A percentile compares a stretch with the other conserved stretches of the same genome.
These are phyloP conservation scores for Chanos chanos DNA, from an alignment of 2,797 vertebrate species.

Conservation along the genomic window DNA sequence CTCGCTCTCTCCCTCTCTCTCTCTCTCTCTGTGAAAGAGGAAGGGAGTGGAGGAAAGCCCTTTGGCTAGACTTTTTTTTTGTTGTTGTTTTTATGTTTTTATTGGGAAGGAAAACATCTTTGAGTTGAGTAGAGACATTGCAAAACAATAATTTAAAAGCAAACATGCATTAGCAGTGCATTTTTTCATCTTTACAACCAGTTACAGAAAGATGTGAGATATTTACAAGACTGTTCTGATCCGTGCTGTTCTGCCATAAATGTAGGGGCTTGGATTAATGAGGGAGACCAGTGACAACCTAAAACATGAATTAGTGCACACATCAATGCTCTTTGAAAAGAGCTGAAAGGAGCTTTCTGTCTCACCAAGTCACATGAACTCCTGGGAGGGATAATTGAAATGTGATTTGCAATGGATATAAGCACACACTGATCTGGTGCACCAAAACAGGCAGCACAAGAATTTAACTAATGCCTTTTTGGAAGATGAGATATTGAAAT, in stretches of 20 bases:
- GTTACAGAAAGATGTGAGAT: not conserved
- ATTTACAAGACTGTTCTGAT: constrained; percentile 15
- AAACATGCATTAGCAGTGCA: constrained; percentile 40
- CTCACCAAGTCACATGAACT: constrained; percentile 2
- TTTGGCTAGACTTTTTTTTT: constrained; percentile 11
- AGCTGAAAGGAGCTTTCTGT: constrained; percentile 20
- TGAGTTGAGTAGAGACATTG: constrained; percentile 34
- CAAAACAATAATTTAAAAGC: constrained; percentile 53
- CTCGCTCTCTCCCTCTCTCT: constrained; percentile 10
- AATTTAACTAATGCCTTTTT: not conserved
- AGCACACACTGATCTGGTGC: not conserved
- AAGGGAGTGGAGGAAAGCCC: constrained; percentile 37
- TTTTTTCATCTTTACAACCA: constrained; percentile 50
- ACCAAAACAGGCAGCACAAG: not conserved
- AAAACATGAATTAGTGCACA: not conserved
- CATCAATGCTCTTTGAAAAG: constrained; percentile 3
- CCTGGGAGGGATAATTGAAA: not conserved
- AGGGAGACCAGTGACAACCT: too few species aligned
- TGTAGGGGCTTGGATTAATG: too few species aligned
- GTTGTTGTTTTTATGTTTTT: constrained; percentile 44
- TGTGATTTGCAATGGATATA: constrained; percentile 6
- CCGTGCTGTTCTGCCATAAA: not conserved
- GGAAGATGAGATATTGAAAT: not conserved
- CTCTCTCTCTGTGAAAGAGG: constrained; percentile 22
- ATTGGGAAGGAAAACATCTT: constrained; percentile 45